These are phyloP conservation scores for Anaspis maculata DNA, from an alignment of 2,888 invertebrate species.

Conservation along the genomic window DNA sequence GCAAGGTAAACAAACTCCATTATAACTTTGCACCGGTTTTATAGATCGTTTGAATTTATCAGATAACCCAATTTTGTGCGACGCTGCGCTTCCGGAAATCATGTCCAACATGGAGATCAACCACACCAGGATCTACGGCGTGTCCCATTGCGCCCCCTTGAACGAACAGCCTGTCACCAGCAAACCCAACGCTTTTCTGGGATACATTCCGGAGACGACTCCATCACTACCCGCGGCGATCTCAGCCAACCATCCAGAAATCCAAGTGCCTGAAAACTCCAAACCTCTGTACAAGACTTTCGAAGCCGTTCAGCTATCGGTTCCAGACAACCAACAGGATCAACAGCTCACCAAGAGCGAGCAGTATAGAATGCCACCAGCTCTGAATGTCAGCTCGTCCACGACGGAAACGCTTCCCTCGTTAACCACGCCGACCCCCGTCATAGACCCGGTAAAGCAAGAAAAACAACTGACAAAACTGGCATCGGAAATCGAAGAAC, in stretches of 20 bases:
- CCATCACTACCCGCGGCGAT: slow-evolving; percentile 13
- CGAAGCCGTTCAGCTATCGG: slow-evolving; percentile 7
- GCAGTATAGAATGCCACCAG: slow-evolving; percentile 3
- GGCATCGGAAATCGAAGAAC: slow-evolving; percentile 36
- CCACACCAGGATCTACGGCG: slow-evolving; percentile 65
- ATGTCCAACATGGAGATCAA: slow-evolving; percentile 61
- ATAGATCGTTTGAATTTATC: slow-evolving; percentile 28
- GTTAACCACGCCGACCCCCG: not conserved
- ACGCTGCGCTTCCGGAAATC: slow-evolving; percentile 62
- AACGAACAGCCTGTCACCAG: slow-evolving; percentile 37
- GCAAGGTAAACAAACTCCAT: slow-evolving; percentile 53
- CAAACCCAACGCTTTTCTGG: slow-evolving; percentile 35
- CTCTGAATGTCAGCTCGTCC: not conserved
- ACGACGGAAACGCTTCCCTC: not conserved
- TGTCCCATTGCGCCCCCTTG: slow-evolving; percentile 44
- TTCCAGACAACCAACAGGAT: not conserved
- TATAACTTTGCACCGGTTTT: not conserved
- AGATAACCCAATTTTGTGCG: slow-evolving; percentile 79
- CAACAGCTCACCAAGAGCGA: slow-evolving; percentile 1
- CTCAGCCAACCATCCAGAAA: slow-evolving; percentile 5
- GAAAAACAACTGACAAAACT: slow-evolving; percentile 34
- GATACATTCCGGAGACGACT: slow-evolving; percentile 30
- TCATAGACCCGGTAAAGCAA: slow-evolving; percentile 26
- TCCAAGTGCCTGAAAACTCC: not conserved
- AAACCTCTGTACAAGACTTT: slow-evolving; percentile 7